Percentiles rank a stretch among this genome's conserved stretches.
phyloP scores from a whole-genome alignment of 2,888 invertebrate species.

The Machimus rusticus region DNA sequence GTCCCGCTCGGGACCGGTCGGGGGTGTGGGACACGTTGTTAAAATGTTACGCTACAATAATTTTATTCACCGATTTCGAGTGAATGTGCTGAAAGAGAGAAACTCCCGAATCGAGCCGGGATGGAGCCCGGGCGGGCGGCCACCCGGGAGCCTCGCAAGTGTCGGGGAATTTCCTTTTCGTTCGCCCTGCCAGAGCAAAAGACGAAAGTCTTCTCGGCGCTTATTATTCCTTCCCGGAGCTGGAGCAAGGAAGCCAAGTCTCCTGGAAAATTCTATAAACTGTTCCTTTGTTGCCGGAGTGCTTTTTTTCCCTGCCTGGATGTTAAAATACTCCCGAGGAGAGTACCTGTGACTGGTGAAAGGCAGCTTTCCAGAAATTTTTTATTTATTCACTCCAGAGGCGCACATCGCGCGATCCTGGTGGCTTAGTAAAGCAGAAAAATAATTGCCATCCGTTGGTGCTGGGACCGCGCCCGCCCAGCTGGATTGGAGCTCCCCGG shows the following conservation, averaged over 20 bases:
- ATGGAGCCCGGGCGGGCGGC: background rate
- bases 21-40: slow-evolving; percentile 29
- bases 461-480: background rate
- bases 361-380: background rate
- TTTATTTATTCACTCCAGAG: background rate
- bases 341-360: slow-evolving; percentile 6
- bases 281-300: slow-evolving; percentile 12
- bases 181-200: slow-evolving; percentile 6
- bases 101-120: background rate
- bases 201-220: slow-evolving; percentile 28
- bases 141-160: background rate
- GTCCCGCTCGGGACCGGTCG: background rate
- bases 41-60: slow-evolving; percentile 43
- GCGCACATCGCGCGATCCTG: background rate
- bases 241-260: slow-evolving; percentile 3
- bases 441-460: slow-evolving; percentile 21
- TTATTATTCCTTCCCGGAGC: slow-evolving; percentile 11
- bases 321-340: slow-evolving; percentile 1
- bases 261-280: slow-evolving; percentile 40
- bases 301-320: background rate
- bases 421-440: slow-evolving; percentile 33
- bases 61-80: slow-evolving; percentile 33
- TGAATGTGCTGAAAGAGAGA: slow-evolving; percentile 27
- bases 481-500: background rate
- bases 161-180: background rate